Conservation (phyloP, 2,797 vertebrate genomes). For the Aulostomus chinensis region DNA sequence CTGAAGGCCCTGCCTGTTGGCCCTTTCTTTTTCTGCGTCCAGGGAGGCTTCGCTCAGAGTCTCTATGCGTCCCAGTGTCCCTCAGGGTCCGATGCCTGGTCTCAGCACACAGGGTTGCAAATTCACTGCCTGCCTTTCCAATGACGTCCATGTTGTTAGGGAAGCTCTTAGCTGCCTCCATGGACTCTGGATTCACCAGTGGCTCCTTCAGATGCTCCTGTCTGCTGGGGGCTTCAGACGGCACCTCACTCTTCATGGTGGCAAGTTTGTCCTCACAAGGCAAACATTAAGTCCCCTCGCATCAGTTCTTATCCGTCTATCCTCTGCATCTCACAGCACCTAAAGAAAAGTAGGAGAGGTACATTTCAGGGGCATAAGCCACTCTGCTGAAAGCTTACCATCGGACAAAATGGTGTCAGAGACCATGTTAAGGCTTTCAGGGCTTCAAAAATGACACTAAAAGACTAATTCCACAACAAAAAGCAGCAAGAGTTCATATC, state of each 20-base stretch:
- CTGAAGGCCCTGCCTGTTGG: conserved; percentile 97
- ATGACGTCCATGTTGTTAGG: conserved; percentile 92
- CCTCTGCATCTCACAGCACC: conserved; percentile 79
- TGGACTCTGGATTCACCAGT: conserved; percentile 90
- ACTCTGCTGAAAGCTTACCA: not conserved
- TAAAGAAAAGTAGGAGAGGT: conserved; percentile 23
- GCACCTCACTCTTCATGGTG: conserved; percentile 98
- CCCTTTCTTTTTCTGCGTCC: conserved; percentile 95
- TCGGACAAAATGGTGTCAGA: too few species aligned
- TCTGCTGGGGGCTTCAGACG: conserved; percentile 90
- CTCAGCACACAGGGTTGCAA: conserved; percentile 90
- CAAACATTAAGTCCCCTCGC: conserved; percentile 60
- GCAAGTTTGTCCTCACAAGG: conserved; percentile 81
- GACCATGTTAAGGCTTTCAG: too few species aligned
- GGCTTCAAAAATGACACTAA: too few species aligned
- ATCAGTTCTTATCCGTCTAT: conserved; percentile 81
- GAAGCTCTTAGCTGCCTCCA: conserved; percentile 91
- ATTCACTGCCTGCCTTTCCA: conserved; percentile 93
- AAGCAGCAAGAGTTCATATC: too few species aligned
- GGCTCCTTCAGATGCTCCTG: conserved; percentile 95
- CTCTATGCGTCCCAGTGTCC: conserved; percentile 83
- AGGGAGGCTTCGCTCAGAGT: conserved; percentile 87
- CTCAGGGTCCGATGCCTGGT: conserved; percentile 88
- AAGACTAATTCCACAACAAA: too few species aligned
- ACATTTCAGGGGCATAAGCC: conserved; percentile 9